These are phyloP conservation scores for Baccha elongata DNA, from an alignment of 2,888 invertebrate species.

Conservation along the genomic window DNA sequence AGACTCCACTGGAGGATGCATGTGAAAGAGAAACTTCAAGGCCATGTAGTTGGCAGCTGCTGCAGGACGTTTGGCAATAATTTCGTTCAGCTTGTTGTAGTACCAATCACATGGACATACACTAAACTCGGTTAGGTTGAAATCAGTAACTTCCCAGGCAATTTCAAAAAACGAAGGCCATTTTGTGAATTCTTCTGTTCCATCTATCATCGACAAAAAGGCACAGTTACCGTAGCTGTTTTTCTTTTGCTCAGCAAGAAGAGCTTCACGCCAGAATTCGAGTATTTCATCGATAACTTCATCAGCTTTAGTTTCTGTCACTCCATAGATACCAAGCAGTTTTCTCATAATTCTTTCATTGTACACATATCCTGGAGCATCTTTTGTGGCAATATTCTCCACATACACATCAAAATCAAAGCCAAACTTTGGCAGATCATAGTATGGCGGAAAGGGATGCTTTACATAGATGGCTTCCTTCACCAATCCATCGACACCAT, in stretches of 20 bases:
- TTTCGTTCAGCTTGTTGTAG: conserved; percentile 76
- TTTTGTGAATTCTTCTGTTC: conserved; percentile 44
- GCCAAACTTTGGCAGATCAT: conserved; percentile 78
- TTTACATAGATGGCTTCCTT: conserved; percentile 75
- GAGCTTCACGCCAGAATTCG: conserved; percentile 77
- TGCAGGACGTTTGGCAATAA: conserved; percentile 75
- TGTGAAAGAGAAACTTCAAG: conserved; percentile 49
- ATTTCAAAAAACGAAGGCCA: conserved; percentile 78
- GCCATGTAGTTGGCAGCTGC: conserved; percentile 80
- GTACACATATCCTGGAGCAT: conserved; percentile 76
- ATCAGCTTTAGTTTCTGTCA: conserved; percentile 74
- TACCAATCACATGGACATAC: conserved; percentile 76
- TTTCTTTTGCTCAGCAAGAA: conserved; percentile 75
- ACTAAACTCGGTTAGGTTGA: conserved; percentile 18
- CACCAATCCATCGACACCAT: conserved; percentile 76
- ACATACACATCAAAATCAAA: conserved; percentile 78
- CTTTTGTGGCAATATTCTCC: conserved; percentile 78
- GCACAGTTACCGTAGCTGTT: conserved; percentile 66
- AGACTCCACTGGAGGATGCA: conserved; percentile 1
- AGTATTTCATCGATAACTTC: conserved; percentile 76
- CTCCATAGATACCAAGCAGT: conserved; percentile 76
- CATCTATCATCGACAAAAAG: neutral
- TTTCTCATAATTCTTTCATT: conserved; percentile 78
- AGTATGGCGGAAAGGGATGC: conserved; percentile 78
- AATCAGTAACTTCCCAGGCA: conserved; percentile 76